Conservation (phyloP, 2,888 invertebrate species). For the Bimastos eiseni region DNA sequence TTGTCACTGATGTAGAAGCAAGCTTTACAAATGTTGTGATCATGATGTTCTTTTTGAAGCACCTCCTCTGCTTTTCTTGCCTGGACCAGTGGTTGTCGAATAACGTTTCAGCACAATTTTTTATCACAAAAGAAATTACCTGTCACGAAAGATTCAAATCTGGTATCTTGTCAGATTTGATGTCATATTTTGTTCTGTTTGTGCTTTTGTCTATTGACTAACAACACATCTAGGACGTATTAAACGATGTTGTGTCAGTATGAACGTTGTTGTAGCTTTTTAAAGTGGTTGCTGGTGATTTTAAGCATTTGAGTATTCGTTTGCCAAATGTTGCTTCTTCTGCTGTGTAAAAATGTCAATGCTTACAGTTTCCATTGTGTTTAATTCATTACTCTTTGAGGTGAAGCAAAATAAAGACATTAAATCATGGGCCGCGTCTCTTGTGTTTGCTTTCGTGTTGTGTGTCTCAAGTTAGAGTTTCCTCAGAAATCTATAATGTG, state of each 20-base stretch:
- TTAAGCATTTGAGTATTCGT: constrained; percentile 2
- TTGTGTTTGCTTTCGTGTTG: neutral
- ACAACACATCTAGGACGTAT: neutral
- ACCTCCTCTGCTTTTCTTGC: too few species aligned
- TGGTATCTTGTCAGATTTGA: too few species aligned
- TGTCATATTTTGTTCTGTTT: neutral
- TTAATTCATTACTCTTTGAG: neutral
- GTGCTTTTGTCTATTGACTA: neutral
- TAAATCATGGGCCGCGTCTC: neutral
- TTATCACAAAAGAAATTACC: too few species aligned
- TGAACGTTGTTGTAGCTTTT: constrained; percentile 8
- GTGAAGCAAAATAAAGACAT: neutral
- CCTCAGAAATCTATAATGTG: too few species aligned
- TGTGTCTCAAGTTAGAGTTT: neutral
- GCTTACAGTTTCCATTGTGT: constrained; percentile 18
- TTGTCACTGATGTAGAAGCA: too few species aligned
- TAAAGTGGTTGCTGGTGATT: constrained; percentile 13
- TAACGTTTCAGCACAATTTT: too few species aligned
- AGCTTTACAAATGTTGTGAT: too few species aligned
- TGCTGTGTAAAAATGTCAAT: neutral
- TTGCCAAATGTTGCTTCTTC: constrained; percentile 24
- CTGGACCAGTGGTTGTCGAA: too few species aligned
- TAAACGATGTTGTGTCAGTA: neutral
- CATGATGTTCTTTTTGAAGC: too few species aligned
- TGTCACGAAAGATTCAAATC: too few species aligned